Base-by-base conservation (phyloP, 2,888 invertebrate species). In the Oscheius sp. region DNA sequence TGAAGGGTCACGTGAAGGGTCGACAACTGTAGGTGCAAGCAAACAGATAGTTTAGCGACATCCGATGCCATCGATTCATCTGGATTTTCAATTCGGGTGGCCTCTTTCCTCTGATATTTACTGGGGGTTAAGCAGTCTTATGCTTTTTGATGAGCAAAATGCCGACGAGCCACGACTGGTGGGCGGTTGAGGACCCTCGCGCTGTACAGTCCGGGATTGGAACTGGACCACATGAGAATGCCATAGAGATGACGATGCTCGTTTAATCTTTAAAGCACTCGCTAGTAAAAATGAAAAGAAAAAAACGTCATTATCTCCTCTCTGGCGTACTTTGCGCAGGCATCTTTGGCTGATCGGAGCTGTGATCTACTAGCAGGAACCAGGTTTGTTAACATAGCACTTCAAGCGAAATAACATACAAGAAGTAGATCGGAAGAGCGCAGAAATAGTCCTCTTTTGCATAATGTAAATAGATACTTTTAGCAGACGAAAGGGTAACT, bases 341-440 rank as follows among this genome's bases (percentile, higher is more conserved):
- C 17, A 48, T 23, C 48, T 48, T 48, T 48, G 23, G 23, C 20
- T 48, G 48, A 17, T 48, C 20, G 48, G 48, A 17, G 34, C 33
- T 4, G 55, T 33, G 55, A 55, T 55, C 55, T 55, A 34, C 55
- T 55, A 25, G 29, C 52, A 34, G 55, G 55, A 55, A 31, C 31
- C n/a, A 34, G 55, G 55, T 55, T 55, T 55, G 55, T 55, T 55
- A 55, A 55, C 55, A 55, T 55, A 55, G 55, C 55, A 55, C 55
- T 55, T 55, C 55, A 55, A 55, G 34, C 55, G 55, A 55, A 33
- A 55, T 55, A 55, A 55, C 55, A 55, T 34, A 55, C 55, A 55
- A 55, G 55, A 55, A 55, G 34, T 55, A 23, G 48, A 55, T 55
- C 55, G 55, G 55, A 55, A 55, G 37, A 34, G 55, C 55, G 37